Evolutionary conservation across 2,888 invertebrate genomes (phyloP), one percentile per base, ranked within the genome.

Genomic region (Lasioglossum morio): DNA sequence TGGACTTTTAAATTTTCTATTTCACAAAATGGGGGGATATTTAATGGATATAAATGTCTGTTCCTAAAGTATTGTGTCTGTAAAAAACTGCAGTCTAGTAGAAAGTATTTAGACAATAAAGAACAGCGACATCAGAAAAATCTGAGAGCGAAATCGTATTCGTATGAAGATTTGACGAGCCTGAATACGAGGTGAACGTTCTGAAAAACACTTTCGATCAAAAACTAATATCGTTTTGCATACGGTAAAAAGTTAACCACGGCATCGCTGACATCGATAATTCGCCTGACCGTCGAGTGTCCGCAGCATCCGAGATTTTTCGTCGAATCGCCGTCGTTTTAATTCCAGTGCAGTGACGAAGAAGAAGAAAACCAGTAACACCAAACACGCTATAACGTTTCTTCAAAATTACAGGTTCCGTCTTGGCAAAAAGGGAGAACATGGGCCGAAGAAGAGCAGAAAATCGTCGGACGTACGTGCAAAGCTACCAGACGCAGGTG

Each of bases 401-500:
- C 73, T 37, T 27, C 66, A 30, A 74, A 77, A 84, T 84, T 84
- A 27, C 73, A 82, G 30, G 82, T 74, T 77, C n/a, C 70, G 27
- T 69, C 46, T 14, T n/a, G 66, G 43, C 57, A 60, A 77, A 84
- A 77, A 81, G 66, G 23, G 19, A n/a, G 69, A 72, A 72, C 37
- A 30, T 23, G 48, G 75, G 2, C 53, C 53, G 77, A 53, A 57
- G 81, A 81, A 74, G 72, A 81, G 57, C 72, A 57, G 85, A 81
- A 77, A 79, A 82, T 85, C 60, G 72, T 40, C 74, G 75, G 77
- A 73, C 46, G 75, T 72, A 60, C 78, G 87, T 79, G 83, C 70
- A 70, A 85, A 78, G 79, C 87, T 85, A 85, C 75, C 79, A 77
- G 82, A 72, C 70, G 77, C 82, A 70, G 78, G 80, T 86, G 87